Conservation (phyloP, 2,113 vertebrate species). For the Ceyx melanurus region DNA sequence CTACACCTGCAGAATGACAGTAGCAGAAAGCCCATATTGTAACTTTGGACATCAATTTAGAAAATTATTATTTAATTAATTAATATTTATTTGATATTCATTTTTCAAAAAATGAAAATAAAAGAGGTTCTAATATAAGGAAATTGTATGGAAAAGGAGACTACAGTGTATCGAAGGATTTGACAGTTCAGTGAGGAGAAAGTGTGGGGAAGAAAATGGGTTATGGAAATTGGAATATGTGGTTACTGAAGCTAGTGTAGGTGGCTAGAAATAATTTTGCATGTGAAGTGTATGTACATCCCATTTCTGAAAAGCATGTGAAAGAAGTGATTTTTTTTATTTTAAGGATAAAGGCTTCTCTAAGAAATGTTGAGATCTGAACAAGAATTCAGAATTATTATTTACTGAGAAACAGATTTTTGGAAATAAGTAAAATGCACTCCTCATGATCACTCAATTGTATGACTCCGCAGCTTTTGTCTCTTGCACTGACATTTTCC, state of each 20-base stretch:
- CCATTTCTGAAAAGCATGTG: constrained; percentile 29
- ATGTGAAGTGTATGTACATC: constrained; percentile 47
- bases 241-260: constrained; percentile 58
- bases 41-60: not conserved
- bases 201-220: constrained; percentile 46
- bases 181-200: constrained; percentile 36
- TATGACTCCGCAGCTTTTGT: constrained; percentile 10
- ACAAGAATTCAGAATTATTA: not conserved
- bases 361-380: constrained; percentile 6
- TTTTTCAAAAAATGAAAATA: too few species aligned
- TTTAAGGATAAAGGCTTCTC: constrained; percentile 5
- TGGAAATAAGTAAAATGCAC: not conserved
- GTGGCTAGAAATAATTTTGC: constrained; percentile 66
- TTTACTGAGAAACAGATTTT: constrained; percentile 4
- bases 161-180: not conserved
- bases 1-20: not conserved
- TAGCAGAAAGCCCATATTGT: not conserved
- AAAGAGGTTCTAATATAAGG: not conserved
- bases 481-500: constrained; percentile 22
- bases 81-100: constrained; percentile 13
- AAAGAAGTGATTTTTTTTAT: constrained; percentile 36
- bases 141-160: constrained; percentile 32
- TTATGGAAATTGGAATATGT: constrained; percentile 66
- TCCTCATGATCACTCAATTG: not conserved
- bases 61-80: constrained; percentile 1